Conservation (phyloP, 2,113 vertebrate species). For the Uria aalge region DNA sequence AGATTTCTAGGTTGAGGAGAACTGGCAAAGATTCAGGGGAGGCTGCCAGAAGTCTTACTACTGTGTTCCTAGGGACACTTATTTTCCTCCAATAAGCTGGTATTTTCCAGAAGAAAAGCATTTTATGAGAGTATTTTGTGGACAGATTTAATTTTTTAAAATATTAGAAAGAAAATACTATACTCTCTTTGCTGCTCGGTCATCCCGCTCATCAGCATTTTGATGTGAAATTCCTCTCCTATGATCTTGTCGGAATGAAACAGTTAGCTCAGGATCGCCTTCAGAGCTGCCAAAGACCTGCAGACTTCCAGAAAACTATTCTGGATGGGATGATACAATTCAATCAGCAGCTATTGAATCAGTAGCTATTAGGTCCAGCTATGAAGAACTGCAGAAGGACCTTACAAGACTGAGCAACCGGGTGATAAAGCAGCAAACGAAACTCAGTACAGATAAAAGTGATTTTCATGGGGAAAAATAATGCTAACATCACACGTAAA, state of each 20-base stretch:
- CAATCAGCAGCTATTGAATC: neutral
- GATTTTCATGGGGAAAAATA: neutral
- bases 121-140: neutral
- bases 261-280: neutral
- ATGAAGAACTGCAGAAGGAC: neutral
- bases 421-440: neutral
- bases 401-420: neutral
- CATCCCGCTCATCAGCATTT: neutral
- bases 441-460: neutral
- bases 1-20: neutral
- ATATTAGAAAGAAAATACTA: neutral
- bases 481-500: neutral
- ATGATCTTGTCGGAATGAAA: neutral
- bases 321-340: neutral
- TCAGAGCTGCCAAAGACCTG: neutral
- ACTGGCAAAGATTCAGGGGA: neutral
- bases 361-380: neutral
- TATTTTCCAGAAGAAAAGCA: neutral
- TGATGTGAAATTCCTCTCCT: neutral
- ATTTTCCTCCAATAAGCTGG: neutral
- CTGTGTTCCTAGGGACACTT: neutral
- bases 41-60: neutral
- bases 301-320: neutral
- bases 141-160: neutral
- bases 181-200: neutral